Percentiles rank a stretch among this genome's conserved stretches.
phyloP scores from a whole-genome alignment of 1,140 invertebrate species.

The Teleopsis dalmanni region DNA sequence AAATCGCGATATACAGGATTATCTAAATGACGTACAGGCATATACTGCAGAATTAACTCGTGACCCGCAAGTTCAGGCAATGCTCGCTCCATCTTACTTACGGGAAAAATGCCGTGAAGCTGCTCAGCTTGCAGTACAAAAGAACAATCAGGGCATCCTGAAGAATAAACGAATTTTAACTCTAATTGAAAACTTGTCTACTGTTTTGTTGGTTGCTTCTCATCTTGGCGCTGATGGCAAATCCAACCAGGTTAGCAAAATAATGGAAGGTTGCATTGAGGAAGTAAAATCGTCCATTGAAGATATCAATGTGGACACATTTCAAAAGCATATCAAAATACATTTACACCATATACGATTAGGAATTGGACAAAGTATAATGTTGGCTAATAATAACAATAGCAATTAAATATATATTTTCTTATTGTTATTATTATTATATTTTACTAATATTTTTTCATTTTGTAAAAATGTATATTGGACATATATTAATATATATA shows the following conservation, averaged over 20 bases:
- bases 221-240: slow-evolving; percentile 70
- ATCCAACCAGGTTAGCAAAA: slow-evolving; percentile 85
- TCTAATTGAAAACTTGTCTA: slow-evolving; percentile 80
- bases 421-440: too few species aligned
- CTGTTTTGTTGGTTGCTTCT: slow-evolving; percentile 88
- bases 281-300: slow-evolving; percentile 73
- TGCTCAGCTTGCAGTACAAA: slow-evolving; percentile 71
- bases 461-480: neutral
- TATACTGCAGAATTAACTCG: slow-evolving; percentile 82
- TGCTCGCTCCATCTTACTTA: slow-evolving; percentile 79
- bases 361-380: slow-evolving; percentile 24
- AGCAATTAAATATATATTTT: too few species aligned
- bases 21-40: slow-evolving; percentile 75
- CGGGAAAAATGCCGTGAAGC: slow-evolving; percentile 80
- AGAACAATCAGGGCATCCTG: slow-evolving; percentile 59
- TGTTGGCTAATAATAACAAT: slow-evolving; percentile 15
- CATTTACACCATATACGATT: slow-evolving; percentile 89
- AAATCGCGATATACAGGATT: slow-evolving; percentile 80
- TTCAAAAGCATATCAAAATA: slow-evolving; percentile 85
- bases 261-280: slow-evolving; percentile 84
- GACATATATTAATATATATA: neutral
- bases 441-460: neutral
- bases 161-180: slow-evolving; percentile 59
- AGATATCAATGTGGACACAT: slow-evolving; percentile 69
- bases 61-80: slow-evolving; percentile 76